These are phyloP conservation scores for Meganola albula DNA, from an alignment of 2,888 invertebrate species.

Conservation along the genomic window DNA sequence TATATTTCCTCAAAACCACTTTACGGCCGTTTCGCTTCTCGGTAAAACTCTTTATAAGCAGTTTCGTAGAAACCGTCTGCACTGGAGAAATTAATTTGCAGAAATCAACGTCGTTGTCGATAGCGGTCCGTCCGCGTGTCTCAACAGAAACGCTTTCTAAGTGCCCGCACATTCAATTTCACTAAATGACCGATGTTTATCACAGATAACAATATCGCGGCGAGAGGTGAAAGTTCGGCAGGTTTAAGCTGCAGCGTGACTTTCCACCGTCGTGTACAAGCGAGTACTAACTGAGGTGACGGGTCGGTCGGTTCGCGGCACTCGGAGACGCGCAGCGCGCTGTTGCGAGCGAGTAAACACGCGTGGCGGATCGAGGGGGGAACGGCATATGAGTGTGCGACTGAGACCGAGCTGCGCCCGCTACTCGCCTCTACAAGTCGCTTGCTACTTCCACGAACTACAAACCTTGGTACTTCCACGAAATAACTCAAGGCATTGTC, in stretches of 20 bases:
- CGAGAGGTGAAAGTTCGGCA: conserved; percentile 71
- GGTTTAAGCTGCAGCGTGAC: conserved; percentile 42
- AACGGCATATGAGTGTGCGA: conserved; percentile 31
- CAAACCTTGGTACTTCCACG: conserved; percentile 71
- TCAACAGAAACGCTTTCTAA: conserved; percentile 62
- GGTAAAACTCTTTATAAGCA: conserved; percentile 73
- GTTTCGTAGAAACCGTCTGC: conserved; percentile 69
- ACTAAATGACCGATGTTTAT: conserved; percentile 61
- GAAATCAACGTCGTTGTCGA: conserved; percentile 58
- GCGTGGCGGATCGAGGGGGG: conserved; percentile 31
- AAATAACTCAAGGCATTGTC: conserved; percentile 72
- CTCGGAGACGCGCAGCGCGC: conserved; percentile 31
- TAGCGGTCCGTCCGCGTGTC: conserved; percentile 53
- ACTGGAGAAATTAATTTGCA: conserved; percentile 74
- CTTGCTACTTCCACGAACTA: conserved; percentile 65
- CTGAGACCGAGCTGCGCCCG: conserved; percentile 27
- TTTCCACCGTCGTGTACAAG: conserved; percentile 48
- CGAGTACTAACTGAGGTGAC: conserved; percentile 46
- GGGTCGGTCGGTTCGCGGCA: too few relatives aligned
- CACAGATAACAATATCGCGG: conserved; percentile 68
- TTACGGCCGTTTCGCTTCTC: conserved; percentile 70
- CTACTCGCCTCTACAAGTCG: conserved; percentile 33
- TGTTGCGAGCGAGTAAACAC: conserved; percentile 36
- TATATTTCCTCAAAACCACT: conserved; percentile 75
- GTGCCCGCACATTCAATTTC: conserved; percentile 72